Percentiles rank a stretch among this genome's conserved stretches.
Evolutionary conservation across 2,888 invertebrate species (phyloP).

Genomic region (Lamellibrachia satsuma): DNA sequence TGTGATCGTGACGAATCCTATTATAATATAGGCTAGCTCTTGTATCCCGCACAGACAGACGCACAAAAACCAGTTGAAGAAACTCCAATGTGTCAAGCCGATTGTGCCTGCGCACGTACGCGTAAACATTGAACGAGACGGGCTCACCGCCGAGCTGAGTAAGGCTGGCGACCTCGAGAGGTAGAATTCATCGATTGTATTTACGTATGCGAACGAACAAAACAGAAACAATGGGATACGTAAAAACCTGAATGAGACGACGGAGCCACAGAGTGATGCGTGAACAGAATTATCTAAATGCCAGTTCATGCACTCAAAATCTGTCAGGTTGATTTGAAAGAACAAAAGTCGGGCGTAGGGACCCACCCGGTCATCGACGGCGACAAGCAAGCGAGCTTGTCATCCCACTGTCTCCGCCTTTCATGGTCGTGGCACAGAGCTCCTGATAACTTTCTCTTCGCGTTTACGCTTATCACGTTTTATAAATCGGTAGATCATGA

Average conservation of each 20-base stretch:
- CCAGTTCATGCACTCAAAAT: not conserved
- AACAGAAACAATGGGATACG: not conserved
- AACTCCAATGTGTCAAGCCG: not conserved
- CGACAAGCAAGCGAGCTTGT: not conserved
- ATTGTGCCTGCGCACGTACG: not conserved
- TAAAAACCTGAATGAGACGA: not conserved
- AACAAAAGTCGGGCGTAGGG: not conserved
- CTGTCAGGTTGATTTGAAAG: not conserved
- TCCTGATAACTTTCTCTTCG: not conserved
- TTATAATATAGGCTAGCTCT: not conserved
- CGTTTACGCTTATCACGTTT: not conserved
- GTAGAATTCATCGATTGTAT: constrained; percentile 10
- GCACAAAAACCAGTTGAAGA: not conserved
- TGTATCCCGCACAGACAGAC: not conserved
- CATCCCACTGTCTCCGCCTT: not conserved
- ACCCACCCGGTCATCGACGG: not conserved
- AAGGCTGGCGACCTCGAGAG: not conserved
- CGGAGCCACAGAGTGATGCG: not conserved
- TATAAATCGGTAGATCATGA: no score
- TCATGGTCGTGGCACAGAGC: not conserved
- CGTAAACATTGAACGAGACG: not conserved
- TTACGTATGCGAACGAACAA: constrained; percentile 17
- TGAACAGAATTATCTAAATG: not conserved
- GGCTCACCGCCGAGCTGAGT: not conserved
- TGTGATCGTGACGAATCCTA: not conserved